Evolutionary conservation across 2,888 invertebrate genomes (phyloP).

Genomic region (Asteroscopus sphinx): DNA sequence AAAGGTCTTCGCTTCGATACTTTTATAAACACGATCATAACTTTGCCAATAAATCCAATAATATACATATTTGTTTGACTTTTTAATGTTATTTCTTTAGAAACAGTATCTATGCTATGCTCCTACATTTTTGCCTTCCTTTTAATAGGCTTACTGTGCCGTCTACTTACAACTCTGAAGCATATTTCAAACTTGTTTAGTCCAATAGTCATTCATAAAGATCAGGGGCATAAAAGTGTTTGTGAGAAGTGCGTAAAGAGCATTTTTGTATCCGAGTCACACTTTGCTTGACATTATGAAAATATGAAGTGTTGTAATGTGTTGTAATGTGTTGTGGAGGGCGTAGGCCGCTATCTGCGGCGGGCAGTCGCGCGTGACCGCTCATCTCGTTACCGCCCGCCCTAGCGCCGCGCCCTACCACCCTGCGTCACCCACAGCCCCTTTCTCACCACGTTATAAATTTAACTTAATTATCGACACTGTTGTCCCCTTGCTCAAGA

Average conservation of each 20-base stretch:
- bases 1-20: neutral
- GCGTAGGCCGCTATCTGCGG: slow-evolving; percentile 71
- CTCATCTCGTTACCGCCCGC: slow-evolving; percentile 79
- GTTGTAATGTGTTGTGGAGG: slow-evolving; percentile 59
- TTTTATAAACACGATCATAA: too few relatives aligned
- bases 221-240: slow-evolving; percentile 2
- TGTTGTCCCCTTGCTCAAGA: slow-evolving; percentile 64
- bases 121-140: too few relatives aligned
- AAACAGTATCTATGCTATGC: too few relatives aligned
- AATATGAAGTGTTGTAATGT: too few relatives aligned
- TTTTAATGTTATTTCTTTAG: too few relatives aligned
- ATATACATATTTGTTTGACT: too few relatives aligned
- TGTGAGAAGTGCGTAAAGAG: slow-evolving; percentile 16
- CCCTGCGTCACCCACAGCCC: slow-evolving; percentile 47
- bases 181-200: neutral
- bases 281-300: slow-evolving; percentile 59
- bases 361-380: slow-evolving; percentile 80
- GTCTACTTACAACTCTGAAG: too few relatives aligned
- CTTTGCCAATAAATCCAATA: too few relatives aligned
- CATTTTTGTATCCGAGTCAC: slow-evolving; percentile 40
- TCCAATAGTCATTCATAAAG: neutral
- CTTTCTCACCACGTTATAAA: slow-evolving; percentile 66
- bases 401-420: slow-evolving; percentile 35
- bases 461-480: slow-evolving; percentile 76
- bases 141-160: too few relatives aligned